These are phyloP conservation scores for Noctilio leporinus DNA, from an alignment of 2,113 vertebrate genomes.

Conservation along the genomic window DNA sequence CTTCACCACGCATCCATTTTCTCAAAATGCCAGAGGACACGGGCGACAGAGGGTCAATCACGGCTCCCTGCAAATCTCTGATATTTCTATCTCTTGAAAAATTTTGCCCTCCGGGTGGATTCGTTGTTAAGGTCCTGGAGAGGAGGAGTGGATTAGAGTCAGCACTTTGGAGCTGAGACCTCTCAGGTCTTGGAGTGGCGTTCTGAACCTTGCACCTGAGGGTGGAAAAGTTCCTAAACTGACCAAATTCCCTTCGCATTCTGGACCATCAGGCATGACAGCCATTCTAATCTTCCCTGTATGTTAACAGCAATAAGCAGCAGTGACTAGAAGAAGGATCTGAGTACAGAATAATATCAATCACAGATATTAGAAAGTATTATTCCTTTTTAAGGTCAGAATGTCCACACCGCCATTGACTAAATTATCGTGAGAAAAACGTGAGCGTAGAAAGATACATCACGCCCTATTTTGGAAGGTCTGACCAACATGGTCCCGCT, in stretches of 20 bases:
- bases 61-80: neutral
- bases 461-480: neutral
- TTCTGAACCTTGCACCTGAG: neutral
- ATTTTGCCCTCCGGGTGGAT: neutral
- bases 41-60: too few relatives aligned
- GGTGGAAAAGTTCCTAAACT: neutral
- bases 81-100: neutral
- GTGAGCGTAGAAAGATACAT: neutral
- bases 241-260: neutral
- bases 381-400: neutral
- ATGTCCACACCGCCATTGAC: too few relatives aligned
- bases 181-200: neutral
- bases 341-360: neutral
- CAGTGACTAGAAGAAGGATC: neutral
- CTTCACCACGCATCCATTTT: neutral
- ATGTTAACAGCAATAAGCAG: neutral
- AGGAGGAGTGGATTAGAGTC: too few relatives aligned
- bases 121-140: too few relatives aligned
- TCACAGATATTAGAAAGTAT: neutral
- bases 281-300: neutral
- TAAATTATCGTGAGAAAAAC: neutral
- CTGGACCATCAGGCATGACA: rapidly evolving
- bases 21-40: too few relatives aligned
- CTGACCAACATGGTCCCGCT: rapidly evolving
- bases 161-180: neutral